phyloP scores from a whole-genome alignment of 2,113 vertebrate species.

The Silurus meridionalis region DNA sequence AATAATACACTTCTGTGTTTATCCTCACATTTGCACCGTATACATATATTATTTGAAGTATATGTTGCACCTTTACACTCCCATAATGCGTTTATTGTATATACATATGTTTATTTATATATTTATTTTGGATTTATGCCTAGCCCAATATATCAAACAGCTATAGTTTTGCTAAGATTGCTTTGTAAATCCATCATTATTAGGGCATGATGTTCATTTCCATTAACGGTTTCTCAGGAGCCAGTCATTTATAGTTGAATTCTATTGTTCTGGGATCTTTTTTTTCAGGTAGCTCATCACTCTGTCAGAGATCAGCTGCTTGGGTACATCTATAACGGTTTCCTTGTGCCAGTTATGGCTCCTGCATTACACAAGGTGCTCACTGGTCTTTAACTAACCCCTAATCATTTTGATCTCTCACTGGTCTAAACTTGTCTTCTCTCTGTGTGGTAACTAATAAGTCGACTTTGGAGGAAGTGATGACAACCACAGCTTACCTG shows the following conservation, averaged over 20 bases:
- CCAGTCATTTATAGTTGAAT: background rate
- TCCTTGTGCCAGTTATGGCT: conserved; percentile 92
- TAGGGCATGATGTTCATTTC: background rate
- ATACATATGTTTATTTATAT: too few relatives aligned
- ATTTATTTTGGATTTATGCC: too few relatives aligned
- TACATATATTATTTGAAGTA: too few relatives aligned
- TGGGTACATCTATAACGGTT: conserved; percentile 94
- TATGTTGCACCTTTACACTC: too few relatives aligned
- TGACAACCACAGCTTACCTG: conserved; percentile 92
- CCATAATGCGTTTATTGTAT: too few relatives aligned
- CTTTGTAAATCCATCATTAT: too few relatives aligned
- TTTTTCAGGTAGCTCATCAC: conserved; percentile 83
- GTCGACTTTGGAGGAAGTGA: conserved; percentile 94
- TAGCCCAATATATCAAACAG: too few relatives aligned
- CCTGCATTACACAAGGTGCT: conserved; percentile 93
- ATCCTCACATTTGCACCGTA: too few relatives aligned
- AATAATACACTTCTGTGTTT: too few relatives aligned
- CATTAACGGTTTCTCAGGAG: background rate
- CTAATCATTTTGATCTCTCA: background rate
- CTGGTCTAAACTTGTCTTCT: conserved; percentile 5
- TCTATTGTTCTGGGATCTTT: background rate
- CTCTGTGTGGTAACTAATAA: conserved; percentile 53
- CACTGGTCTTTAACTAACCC: background rate
- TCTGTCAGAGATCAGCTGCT: conserved; percentile 88
- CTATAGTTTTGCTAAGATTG: too few relatives aligned